These are phyloP conservation scores for Lottia scabra DNA, from an alignment of 2,888 invertebrate genomes.

Conservation along the genomic window DNA sequence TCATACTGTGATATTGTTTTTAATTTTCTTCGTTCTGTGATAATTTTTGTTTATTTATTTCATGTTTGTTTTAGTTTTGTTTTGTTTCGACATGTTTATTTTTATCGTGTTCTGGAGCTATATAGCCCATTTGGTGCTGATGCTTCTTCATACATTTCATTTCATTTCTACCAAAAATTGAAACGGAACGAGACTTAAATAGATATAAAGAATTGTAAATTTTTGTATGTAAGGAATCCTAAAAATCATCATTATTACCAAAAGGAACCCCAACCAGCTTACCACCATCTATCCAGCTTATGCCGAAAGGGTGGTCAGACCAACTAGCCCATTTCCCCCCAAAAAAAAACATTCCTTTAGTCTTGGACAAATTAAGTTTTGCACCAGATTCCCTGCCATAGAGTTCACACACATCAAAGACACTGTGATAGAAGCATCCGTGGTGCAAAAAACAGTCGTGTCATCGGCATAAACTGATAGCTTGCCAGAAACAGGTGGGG, in stretches of 20 bases:
- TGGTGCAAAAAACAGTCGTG: not conserved
- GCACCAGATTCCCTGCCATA: slow-evolving; percentile 7
- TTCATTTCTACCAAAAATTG: too few species aligned
- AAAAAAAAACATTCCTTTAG: not conserved
- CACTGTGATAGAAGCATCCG: not conserved
- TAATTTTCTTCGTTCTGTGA: too few species aligned
- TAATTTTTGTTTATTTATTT: too few species aligned
- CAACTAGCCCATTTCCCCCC: too few species aligned
- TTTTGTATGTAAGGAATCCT: slow-evolving; percentile 23
- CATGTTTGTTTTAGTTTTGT: too few species aligned
- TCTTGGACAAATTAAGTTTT: slow-evolving; percentile 16
- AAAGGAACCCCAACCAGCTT: slow-evolving; percentile 5
- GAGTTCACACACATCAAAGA: not conserved
- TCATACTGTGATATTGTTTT: too few species aligned
- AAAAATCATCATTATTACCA: slow-evolving; percentile 27
- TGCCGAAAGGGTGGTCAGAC: not conserved
- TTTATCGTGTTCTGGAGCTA: too few species aligned
- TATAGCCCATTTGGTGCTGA: too few species aligned
- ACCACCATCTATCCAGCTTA: not conserved
- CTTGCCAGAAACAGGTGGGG: not conserved
- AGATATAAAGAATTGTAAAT: not conserved
- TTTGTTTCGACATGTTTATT: too few species aligned
- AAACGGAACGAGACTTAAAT: too few species aligned
- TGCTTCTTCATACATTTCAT: too few species aligned
- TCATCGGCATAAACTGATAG: not conserved